These are phyloP conservation scores for Epinephelus coioides DNA, from an alignment of 2,797 vertebrate genomes.

Conservation along the genomic window DNA sequence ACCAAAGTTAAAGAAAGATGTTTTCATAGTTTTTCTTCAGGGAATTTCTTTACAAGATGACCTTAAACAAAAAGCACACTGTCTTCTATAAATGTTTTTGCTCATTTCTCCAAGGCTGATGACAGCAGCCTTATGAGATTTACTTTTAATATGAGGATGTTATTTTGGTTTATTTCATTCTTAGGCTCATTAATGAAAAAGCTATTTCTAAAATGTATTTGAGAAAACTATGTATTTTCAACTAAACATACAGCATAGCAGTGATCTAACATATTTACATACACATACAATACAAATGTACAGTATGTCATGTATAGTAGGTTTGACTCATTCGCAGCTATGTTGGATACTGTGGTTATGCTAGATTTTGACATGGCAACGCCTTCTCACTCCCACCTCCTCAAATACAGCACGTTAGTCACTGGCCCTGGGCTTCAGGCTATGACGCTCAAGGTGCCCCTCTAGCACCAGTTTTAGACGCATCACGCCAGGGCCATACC, in stretches of 20 bases:
- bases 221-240: neutral
- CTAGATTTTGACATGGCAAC: neutral
- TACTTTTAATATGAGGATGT: neutral
- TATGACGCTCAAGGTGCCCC: no score
- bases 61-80: conserved; percentile 7
- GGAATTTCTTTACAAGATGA: conserved; percentile 2
- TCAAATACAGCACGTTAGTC: no score
- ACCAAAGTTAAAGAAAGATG: neutral
- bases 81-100: conserved; percentile 11
- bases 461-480: no score
- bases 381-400: no score
- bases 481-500: no score
- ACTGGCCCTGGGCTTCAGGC: no score
- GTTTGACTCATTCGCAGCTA: neutral
- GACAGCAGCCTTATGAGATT: conserved; percentile 3
- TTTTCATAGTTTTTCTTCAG: conserved; percentile 8
- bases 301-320: neutral
- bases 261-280: neutral
- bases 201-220: neutral
- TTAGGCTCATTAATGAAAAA: conserved; percentile 12
- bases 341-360: no score
- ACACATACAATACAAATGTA: neutral
- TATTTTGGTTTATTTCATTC: conserved; percentile 33
- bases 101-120: conserved; percentile 30
- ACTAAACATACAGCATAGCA: neutral